phyloP scores from a whole-genome alignment of 2,797 vertebrate species.

The Lithobates sylvaticus region DNA sequence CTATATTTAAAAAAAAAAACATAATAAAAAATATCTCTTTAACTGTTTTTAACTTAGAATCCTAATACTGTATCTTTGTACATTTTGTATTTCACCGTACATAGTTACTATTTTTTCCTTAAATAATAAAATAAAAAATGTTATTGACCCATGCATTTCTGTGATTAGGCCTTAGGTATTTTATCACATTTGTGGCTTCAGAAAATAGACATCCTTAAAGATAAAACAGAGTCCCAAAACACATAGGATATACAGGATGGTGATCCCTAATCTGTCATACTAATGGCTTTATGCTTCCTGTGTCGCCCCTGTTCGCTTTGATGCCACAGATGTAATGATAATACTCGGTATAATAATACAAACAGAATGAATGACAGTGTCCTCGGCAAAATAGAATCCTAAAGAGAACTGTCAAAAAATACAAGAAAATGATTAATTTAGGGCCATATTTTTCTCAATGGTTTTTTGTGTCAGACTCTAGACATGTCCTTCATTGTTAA shows the following conservation, averaged over 20 bases:
- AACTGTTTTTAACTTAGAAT: no score
- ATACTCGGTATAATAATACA: constrained; percentile 26
- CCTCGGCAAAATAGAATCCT: constrained; percentile 28
- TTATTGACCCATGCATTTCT: constrained; percentile 13
- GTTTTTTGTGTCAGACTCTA: constrained; percentile 42
- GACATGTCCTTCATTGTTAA: constrained; percentile 61
- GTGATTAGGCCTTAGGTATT: constrained; percentile 12
- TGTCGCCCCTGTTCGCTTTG: constrained; percentile 27
- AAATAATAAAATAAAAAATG: constrained; percentile 17
- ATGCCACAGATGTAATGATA: constrained; percentile 48
- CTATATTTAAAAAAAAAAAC: background rate
- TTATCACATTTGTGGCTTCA: constrained; percentile 38
- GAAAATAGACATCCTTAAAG: constrained; percentile 49
- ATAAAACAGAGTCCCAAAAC: constrained; percentile 48
- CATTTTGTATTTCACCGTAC: no score
- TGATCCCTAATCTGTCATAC: constrained; percentile 54
- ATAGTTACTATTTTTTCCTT: background rate
- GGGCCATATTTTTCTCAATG: constrained; percentile 28
- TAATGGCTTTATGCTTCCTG: constrained; percentile 47
- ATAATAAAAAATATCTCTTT: background rate
- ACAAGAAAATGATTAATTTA: constrained; percentile 53
- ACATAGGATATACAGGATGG: constrained; percentile 16
- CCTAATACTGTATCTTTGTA: no score
- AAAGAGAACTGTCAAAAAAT: constrained; percentile 58
- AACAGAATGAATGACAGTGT: constrained; percentile 49